These are phyloP conservation scores for Ostrea denselamellosa DNA, from an alignment of 1,140 invertebrate species.

Conservation along the genomic window DNA sequence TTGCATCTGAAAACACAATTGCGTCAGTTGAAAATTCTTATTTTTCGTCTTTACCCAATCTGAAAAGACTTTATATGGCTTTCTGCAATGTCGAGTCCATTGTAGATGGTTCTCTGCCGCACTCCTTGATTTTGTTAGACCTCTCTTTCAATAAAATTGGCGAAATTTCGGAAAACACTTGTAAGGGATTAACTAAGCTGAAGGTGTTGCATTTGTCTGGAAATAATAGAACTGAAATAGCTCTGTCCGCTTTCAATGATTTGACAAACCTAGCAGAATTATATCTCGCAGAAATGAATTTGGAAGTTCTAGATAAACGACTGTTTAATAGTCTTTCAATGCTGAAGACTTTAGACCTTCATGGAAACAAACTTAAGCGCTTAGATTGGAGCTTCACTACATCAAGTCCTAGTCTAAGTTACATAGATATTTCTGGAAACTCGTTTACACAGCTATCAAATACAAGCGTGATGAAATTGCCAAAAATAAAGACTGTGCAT, in stretches of 20 bases:
- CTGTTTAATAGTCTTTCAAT: neutral
- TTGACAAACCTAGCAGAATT: neutral
- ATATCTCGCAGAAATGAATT: slow-evolving; percentile 2
- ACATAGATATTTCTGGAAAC: slow-evolving; percentile 29
- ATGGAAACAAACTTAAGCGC: neutral
- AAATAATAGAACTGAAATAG: slow-evolving; percentile 27
- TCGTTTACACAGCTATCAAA: neutral
- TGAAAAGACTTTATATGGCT: slow-evolving; percentile 18
- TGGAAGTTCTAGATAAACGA: neutral
- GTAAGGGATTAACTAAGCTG: neutral
- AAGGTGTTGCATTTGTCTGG: neutral
- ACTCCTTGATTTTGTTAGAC: neutral
- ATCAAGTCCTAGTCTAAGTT: neutral
- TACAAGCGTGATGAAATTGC: neutral
- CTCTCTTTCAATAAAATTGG: slow-evolving; percentile 18
- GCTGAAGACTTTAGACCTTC: neutral
- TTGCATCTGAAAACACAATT: neutral
- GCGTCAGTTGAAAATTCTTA: neutral
- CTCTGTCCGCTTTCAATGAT: slow-evolving; percentile 3
- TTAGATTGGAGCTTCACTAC: neutral
- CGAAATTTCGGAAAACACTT: slow-evolving; percentile 13
- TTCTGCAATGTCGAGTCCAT: neutral
- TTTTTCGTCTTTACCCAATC: neutral
- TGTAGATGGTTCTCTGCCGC: neutral
- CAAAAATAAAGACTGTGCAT: neutral